Evolutionary conservation across 2,888 invertebrate genomes (phyloP), one percentile per base, ranked within the genome.

Genomic region (Heterodera filipjevi): DNA sequence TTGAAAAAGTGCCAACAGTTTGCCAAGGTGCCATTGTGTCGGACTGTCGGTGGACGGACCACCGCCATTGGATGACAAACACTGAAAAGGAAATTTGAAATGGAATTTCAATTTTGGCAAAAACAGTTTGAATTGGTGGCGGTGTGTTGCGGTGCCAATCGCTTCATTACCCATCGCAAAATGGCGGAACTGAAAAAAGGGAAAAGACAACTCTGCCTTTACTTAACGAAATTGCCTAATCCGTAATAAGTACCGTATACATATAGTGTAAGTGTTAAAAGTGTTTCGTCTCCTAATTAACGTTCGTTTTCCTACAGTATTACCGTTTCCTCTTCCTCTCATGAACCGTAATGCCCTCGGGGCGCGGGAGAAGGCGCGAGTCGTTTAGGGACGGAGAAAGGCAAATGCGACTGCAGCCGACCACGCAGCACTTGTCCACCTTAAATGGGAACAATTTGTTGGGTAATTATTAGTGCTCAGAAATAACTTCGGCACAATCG

Each of bases 341-440:
- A 46, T 84, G 82, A 3, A 87, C 84, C 14, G 82, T 83, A 35
- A 89, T 84, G n/a, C 82, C 83, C 33, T 81, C 80, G 0, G 89
- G 89, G 35, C 85, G 77, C 16, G 88, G 88, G 19, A 89, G 83
- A 5, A 88, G 82, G 0, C 77, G 74, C 75, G 79, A 66, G 39
- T 82, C 82, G 22, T 79, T 71, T 2, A 81, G 73, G 3, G 68
- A 35, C 0, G 87, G 86, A n/a, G 77, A 68, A 3, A 84, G 77
- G 77, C 87, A 87, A 39, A 81, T 84, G 0, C 87, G 68, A 22
- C 78, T 81, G 80, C 87, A 87, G 19, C 87, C 89, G 71, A 88
- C 86, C 5, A 86, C 84, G 81, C 90, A 90, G 79, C 90, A 90
- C 81, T 90, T 90, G 80, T 84, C 84, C 32, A 87, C 86, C 49